A percentile compares a stretch with the other conserved stretches of the same genome.
These are phyloP conservation scores for Papilio protenor DNA, from an alignment of 2,888 invertebrate species.

Conservation along the genomic window DNA sequence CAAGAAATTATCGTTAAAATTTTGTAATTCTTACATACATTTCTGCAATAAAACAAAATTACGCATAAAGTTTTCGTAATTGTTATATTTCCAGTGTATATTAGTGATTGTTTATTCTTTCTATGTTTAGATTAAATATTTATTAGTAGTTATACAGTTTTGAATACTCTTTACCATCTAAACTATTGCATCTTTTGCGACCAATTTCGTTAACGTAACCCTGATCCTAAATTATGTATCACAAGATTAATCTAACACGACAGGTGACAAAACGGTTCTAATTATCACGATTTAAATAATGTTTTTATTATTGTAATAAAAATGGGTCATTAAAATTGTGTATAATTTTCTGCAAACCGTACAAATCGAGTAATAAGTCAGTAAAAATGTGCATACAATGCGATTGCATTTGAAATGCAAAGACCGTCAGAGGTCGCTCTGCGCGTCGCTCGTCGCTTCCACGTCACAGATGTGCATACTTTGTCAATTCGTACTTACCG, in stretches of 20 bases:
- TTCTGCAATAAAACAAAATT: no score
- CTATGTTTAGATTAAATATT: no score
- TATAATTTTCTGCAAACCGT: constrained; percentile 56
- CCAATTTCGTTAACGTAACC: no score
- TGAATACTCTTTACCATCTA: no score
- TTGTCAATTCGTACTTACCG: constrained; percentile 23
- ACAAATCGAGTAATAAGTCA: constrained; percentile 78
- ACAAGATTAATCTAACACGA: no score
- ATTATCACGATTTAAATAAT: background rate
- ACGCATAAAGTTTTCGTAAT: no score
- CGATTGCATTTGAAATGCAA: constrained; percentile 80
- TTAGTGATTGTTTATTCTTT: no score
- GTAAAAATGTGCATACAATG: constrained; percentile 85
- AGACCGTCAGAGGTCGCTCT: constrained; percentile 68
- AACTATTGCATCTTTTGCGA: no score
- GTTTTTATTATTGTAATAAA: background rate
- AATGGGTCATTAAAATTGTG: background rate
- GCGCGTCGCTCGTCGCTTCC: constrained; percentile 64
- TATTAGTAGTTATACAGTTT: no score
- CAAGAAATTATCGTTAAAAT: constrained; percentile 20
- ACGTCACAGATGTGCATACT: constrained; percentile 63
- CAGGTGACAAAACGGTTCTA: background rate
- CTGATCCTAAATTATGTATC: no score
- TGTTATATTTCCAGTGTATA: no score
- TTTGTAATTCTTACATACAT: no score